Evolutionary conservation across 1,140 invertebrate genomes (phyloP).

Genomic region (Tyrophagus putrescentiae): DNA sequence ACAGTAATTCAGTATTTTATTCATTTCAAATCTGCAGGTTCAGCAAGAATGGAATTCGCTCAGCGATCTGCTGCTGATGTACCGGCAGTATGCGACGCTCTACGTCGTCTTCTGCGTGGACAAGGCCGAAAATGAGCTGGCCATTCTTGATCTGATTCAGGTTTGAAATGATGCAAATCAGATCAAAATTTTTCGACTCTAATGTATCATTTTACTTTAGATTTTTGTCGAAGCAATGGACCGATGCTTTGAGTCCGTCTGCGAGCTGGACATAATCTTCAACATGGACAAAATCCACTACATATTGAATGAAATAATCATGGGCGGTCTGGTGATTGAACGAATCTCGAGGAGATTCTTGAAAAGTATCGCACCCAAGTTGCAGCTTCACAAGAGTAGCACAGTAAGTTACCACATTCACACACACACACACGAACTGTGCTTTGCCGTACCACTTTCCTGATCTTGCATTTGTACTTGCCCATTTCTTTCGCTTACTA

Average conservation of each 20-base stretch:
- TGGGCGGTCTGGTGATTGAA: slow-evolving; percentile 99
- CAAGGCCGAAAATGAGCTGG: slow-evolving; percentile 94
- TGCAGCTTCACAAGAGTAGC: background rate
- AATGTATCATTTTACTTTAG: slow-evolving; percentile 29
- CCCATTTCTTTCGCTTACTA: too few species aligned
- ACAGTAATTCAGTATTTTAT: background rate
- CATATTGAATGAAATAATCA: slow-evolving; percentile 91
- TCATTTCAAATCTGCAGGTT: background rate
- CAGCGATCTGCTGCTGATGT: slow-evolving; percentile 91
- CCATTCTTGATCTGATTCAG: slow-evolving; percentile 96
- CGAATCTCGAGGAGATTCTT: slow-evolving; percentile 97
- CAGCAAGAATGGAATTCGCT: slow-evolving; percentile 51
- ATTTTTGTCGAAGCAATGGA: slow-evolving; percentile 98
- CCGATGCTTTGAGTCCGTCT: slow-evolving; percentile 99
- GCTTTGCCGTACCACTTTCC: too few species aligned
- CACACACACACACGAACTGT: too few species aligned
- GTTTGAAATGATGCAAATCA: slow-evolving; percentile 27
- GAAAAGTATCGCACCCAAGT: slow-evolving; percentile 54
- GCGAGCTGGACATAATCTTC: slow-evolving; percentile 96
- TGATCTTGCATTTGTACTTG: too few species aligned
- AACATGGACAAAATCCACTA: slow-evolving; percentile 99
- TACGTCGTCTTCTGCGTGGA: slow-evolving; percentile 99
- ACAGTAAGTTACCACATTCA: slow-evolving; percentile 1
- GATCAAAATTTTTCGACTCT: background rate
- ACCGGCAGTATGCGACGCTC: slow-evolving; percentile 94